Evolutionary conservation across 1,140 invertebrate species (phyloP).

Genomic region (Cydia splendana): DNA sequence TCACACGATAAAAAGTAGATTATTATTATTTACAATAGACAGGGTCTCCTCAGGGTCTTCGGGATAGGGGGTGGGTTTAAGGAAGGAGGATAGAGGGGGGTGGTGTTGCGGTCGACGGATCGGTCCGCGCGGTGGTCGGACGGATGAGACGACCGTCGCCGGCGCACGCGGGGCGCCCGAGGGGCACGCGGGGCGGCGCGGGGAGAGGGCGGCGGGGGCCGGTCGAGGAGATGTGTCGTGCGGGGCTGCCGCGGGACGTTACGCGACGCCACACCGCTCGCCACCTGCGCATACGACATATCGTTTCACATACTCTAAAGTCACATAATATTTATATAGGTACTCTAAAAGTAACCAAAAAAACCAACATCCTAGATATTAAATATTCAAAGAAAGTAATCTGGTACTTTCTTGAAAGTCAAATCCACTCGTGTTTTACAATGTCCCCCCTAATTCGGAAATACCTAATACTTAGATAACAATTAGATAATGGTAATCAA

Average conservation of each 20-base stretch:
- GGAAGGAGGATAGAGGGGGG: conserved; percentile 42
- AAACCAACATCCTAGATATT: background rate
- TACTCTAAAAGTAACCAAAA: background rate
- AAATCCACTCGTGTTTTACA: too few species aligned
- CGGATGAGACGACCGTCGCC: conserved; percentile 59
- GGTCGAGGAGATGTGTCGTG: conserved; percentile 41
- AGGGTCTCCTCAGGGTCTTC: conserved; percentile 40
- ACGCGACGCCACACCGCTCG: conserved; percentile 77
- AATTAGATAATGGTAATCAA: too few species aligned
- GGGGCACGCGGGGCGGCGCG: conserved; percentile 53
- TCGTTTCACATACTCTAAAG: background rate
- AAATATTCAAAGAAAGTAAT: too few species aligned
- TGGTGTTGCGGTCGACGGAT: conserved; percentile 60
- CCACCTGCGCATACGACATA: conserved; percentile 55
- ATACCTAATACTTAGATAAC: too few species aligned
- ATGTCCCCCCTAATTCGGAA: too few species aligned
- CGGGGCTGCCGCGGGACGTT: conserved; percentile 44
- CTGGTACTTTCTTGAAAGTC: too few species aligned
- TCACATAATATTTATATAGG: background rate
- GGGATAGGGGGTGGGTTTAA: conserved; percentile 43
- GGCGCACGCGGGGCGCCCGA: conserved; percentile 26
- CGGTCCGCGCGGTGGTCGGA: conserved; percentile 62
- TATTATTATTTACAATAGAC: conserved; percentile 78
- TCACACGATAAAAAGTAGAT: conserved; percentile 78
- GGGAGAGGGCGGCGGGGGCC: conserved; percentile 38